phyloP scores from a whole-genome alignment of 2,113 vertebrate genomes.

The Actenoides hombroni region DNA sequence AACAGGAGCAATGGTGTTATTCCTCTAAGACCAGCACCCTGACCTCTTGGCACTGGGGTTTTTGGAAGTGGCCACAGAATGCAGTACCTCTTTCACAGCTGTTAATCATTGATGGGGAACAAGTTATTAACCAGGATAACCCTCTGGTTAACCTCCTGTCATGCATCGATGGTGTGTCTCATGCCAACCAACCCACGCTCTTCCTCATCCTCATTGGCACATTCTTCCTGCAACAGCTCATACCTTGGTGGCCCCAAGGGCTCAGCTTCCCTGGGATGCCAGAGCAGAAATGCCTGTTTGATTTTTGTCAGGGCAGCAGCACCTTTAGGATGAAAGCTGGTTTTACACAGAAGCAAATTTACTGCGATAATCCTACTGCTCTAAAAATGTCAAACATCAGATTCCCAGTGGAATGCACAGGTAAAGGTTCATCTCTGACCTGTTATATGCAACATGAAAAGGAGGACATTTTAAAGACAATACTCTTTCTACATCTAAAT shows the following conservation, averaged over 20 bases:
- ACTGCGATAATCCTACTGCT: not conserved
- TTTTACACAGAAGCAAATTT: not conserved
- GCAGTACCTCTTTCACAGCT: not conserved
- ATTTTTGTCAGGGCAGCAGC: not conserved
- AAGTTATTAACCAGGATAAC: not conserved
- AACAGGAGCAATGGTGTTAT: not conserved
- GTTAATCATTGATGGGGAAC: not conserved
- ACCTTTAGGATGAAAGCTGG: not conserved
- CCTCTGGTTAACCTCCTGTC: not conserved
- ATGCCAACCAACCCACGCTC: not conserved
- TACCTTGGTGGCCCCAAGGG: not conserved
- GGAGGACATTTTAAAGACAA: not conserved
- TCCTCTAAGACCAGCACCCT: not conserved
- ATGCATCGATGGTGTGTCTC: fast-evolving
- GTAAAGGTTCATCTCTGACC: not conserved
- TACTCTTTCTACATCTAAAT: not conserved
- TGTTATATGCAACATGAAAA: not conserved
- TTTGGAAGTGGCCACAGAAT: not conserved
- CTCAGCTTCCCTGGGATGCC: not conserved
- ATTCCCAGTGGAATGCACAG: not conserved
- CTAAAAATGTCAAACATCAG: not conserved
- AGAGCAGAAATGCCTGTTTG: not conserved
- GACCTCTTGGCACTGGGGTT: not conserved
- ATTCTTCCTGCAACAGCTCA: not conserved
- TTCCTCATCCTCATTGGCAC: not conserved